phyloP scores from a whole-genome alignment of 2,113 vertebrate genomes.

The Circaetus gallicus region DNA sequence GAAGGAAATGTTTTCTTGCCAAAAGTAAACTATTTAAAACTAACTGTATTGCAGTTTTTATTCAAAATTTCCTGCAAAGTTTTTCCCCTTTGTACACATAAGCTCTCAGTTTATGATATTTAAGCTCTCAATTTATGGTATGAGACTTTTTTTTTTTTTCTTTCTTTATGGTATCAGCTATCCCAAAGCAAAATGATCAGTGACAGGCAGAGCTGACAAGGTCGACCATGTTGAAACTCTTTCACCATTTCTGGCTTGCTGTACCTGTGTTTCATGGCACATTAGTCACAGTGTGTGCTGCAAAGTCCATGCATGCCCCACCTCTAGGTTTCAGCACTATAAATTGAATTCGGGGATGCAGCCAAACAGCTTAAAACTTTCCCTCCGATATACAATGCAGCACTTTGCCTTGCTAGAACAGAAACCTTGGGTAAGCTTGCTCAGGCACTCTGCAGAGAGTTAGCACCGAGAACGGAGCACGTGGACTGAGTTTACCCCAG shows the following conservation, averaged over 20 bases:
- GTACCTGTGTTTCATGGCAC: background rate
- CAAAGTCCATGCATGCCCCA: background rate
- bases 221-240: background rate
- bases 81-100: background rate
- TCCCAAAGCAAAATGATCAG: background rate
- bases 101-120: background rate
- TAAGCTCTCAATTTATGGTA: background rate
- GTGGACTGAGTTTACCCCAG: background rate
- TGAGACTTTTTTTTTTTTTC: background rate
- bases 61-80: background rate
- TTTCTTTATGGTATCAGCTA: background rate
- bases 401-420: constrained; percentile 2
- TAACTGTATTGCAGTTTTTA: background rate
- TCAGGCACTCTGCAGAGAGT: background rate
- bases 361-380: background rate
- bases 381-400: background rate
- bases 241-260: background rate
- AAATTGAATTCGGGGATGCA: background rate
- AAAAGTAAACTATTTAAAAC: background rate
- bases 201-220: background rate
- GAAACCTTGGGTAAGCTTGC: background rate
- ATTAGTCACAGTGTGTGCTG: background rate
- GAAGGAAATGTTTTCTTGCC: background rate
- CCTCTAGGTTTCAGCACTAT: background rate
- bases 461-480: rapidly evolving